Evolutionary conservation across 2,113 vertebrate species (phyloP).

Genomic region (Leucoraja erinaceus): DNA sequence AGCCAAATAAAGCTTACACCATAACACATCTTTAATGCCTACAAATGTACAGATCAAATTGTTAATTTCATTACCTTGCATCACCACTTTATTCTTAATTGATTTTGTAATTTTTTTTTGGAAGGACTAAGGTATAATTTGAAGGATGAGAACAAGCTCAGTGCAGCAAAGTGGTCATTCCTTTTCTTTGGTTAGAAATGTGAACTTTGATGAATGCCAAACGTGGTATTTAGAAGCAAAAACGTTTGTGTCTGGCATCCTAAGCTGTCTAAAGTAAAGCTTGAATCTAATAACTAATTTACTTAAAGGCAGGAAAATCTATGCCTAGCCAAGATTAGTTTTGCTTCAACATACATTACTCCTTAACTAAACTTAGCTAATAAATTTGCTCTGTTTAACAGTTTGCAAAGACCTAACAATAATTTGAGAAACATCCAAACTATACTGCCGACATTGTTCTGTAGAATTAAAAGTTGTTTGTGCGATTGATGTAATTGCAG

Average conservation of each 20-base stretch:
- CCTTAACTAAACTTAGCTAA: not conserved
- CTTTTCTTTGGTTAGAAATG: not conserved
- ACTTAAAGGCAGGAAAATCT: not conserved
- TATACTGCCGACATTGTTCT: not conserved
- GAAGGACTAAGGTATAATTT: not conserved
- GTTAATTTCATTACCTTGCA: not conserved
- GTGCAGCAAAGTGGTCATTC: not conserved
- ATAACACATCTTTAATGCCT: not conserved
- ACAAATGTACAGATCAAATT: not conserved
- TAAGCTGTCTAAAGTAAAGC: no score
- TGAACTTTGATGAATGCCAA: not conserved
- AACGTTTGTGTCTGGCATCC: not conserved
- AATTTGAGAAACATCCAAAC: not conserved
- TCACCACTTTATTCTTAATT: not conserved
- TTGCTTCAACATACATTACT: not conserved
- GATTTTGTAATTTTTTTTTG: not conserved
- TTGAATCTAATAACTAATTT: not conserved
- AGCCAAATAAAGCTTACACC: not conserved
- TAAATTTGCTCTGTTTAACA: no score
- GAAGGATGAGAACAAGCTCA: not conserved
- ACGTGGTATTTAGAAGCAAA: not conserved
- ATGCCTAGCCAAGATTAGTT: not conserved
- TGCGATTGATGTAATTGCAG: not conserved
- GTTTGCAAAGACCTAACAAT: not conserved
- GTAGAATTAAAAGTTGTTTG: not conserved